Conservation (phyloP, 64 coral and sea anemone species). For the Acropora yongei region DNA sequence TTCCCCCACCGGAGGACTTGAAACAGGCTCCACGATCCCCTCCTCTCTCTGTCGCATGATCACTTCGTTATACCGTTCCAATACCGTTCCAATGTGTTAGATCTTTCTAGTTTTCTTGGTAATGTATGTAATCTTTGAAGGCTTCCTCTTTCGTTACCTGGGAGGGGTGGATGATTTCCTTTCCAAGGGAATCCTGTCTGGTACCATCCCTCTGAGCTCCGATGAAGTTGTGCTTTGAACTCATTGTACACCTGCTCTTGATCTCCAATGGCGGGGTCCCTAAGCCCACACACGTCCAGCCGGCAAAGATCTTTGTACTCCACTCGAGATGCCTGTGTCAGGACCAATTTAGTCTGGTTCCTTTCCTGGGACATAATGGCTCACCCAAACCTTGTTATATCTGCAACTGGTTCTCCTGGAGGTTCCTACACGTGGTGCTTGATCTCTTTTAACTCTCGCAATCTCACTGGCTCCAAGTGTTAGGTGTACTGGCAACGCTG, state of each 20-base stretch:
- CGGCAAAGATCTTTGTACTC: slow-evolving; percentile 20
- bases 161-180: slow-evolving; percentile 33
- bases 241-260: neutral
- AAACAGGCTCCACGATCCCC: slow-evolving; percentile 5
- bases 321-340: neutral
- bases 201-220: slow-evolving; percentile 54
- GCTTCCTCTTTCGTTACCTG: slow-evolving; percentile 13
- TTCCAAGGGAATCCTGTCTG: slow-evolving; percentile 37
- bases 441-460: slow-evolving; percentile 20
- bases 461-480: slow-evolving; percentile 26
- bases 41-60: neutral
- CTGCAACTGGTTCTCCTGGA: slow-evolving; percentile 25
- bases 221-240: slow-evolving; percentile 12
- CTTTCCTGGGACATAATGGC: neutral
- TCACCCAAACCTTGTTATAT: neutral
- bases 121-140: neutral
- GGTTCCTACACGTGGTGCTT: neutral
- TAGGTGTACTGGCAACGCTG: slow-evolving; percentile 1
- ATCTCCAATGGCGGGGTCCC: slow-evolving; percentile 6
- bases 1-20: neutral
- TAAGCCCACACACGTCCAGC: slow-evolving; percentile 34
- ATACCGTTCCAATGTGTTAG: neutral
- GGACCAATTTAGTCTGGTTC: neutral
- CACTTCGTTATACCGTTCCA: slow-evolving; percentile 15
- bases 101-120: neutral